Evolutionary conservation across 2,797 vertebrate genomes (phyloP).

Genomic region (Scomberomorus guttatus): DNA sequence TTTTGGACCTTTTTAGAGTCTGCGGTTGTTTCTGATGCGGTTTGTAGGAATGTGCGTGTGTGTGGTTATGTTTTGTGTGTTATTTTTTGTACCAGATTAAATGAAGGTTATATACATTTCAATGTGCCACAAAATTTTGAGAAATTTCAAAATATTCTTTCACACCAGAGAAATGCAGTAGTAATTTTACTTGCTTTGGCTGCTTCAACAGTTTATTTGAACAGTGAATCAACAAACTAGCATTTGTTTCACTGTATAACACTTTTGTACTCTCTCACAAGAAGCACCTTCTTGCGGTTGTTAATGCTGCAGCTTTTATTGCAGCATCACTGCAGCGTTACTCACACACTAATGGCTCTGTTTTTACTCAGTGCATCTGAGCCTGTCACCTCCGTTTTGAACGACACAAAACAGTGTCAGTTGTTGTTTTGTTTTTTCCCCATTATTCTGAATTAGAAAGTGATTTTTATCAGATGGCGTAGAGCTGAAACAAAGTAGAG

Average conservation of each 20-base stretch:
- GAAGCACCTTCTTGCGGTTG: conserved; percentile 46
- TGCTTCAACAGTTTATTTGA: conserved; percentile 2
- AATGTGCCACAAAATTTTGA: background rate
- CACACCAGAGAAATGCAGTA: background rate
- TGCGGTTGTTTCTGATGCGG: background rate
- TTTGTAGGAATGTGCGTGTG: background rate
- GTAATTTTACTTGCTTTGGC: accelerated
- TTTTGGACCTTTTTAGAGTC: background rate
- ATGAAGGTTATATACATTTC: background rate
- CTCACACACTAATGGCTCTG: conserved; percentile 48
- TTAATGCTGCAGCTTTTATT: conserved; percentile 44
- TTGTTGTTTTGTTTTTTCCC: conserved; percentile 1
- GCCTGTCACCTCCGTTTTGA: conserved; percentile 13
- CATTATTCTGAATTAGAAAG: conserved; percentile 12
- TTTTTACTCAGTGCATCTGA: conserved; percentile 38
- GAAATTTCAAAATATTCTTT: background rate
- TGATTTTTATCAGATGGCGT: conserved; percentile 5
- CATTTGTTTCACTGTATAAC: conserved; percentile 19
- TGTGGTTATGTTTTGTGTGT: background rate
- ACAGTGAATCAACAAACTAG: conserved; percentile 2
- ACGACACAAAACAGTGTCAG: conserved; percentile 9
- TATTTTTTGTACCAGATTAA: background rate
- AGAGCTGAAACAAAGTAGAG: conserved; percentile 12
- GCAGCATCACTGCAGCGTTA: conserved; percentile 35
- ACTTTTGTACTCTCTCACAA: conserved; percentile 19